Evolutionary conservation across 2,113 vertebrate genomes (phyloP).

Genomic region (rabbit (Oryctolagus cuniculus)): DNA sequence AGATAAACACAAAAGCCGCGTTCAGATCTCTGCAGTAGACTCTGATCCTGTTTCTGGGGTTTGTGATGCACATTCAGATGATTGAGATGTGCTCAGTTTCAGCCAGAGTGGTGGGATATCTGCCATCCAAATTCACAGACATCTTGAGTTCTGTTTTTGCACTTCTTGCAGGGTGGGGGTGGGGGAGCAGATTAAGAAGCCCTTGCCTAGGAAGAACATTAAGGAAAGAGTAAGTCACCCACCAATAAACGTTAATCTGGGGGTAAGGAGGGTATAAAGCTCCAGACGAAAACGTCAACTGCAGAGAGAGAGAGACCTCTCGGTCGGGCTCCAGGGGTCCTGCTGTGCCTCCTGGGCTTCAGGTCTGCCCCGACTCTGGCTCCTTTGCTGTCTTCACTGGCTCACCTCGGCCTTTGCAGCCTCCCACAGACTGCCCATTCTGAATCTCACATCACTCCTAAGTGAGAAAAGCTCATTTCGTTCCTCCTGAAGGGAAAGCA

Average conservation of each 20-base stretch:
- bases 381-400: background rate
- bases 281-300: too few species aligned
- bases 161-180: too few species aligned
- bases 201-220: background rate
- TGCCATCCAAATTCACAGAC: background rate
- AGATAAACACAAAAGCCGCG: background rate
- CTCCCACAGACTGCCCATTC: background rate
- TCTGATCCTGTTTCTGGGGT: background rate
- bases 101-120: background rate
- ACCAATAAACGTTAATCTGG: background rate
- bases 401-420: background rate
- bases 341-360: background rate
- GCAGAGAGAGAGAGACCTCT: background rate
- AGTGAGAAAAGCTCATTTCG: constrained; percentile 58
- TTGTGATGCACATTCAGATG: constrained; percentile 5
- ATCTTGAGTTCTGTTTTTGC: background rate
- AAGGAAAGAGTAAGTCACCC: background rate
- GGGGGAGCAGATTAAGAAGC: background rate
- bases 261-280: background rate
- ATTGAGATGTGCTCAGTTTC: background rate
- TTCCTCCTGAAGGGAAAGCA: constrained; percentile 65
- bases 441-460: constrained; percentile 10
- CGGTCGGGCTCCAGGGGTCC: too few species aligned
- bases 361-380: background rate
- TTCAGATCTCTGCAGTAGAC: background rate